Percentiles rank a stretch among this genome's conserved stretches.
Evolutionary conservation across 30 jellyfish, hydroid and myxozoan genomes (phyloP).

Genomic region (Cassiopea xamachana): DNA sequence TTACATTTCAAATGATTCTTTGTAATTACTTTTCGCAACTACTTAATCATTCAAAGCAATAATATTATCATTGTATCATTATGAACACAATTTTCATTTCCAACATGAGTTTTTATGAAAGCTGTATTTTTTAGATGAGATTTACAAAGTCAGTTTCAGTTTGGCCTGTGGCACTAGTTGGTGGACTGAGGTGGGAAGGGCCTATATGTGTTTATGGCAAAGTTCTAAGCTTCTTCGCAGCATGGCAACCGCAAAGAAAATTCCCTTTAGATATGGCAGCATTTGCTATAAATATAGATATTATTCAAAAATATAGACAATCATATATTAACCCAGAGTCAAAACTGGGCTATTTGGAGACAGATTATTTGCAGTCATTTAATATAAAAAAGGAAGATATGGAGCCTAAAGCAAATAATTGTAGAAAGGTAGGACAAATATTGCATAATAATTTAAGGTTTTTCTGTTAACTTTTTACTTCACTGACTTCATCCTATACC

Average conservation of each 20-base stretch:
- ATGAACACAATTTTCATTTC: too few species aligned
- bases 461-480: too few species aligned
- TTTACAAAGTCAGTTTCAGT: constrained; percentile 77
- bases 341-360: constrained; percentile 78
- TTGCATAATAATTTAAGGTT: too few species aligned
- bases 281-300: constrained; percentile 71
- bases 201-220: constrained; percentile 89
- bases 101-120: too few species aligned
- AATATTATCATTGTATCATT: too few species aligned
- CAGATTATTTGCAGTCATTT: constrained; percentile 74
- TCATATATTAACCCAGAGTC: constrained; percentile 71
- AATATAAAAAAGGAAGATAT: constrained; percentile 52
- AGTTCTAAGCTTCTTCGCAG: constrained; percentile 79
- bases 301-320: constrained; percentile 38
- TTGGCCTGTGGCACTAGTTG: constrained; percentile 98
- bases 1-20: too few species aligned
- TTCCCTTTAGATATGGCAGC: constrained; percentile 97
- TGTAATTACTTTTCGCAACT: too few species aligned
- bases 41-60: too few species aligned
- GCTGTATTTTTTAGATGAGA: constrained; percentile 72
- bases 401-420: constrained; percentile 90
- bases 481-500: too few species aligned
- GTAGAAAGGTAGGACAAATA: constrained; percentile 66
- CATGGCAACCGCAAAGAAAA: constrained; percentile 80
- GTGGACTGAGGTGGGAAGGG: constrained; percentile 96